Conservation (phyloP, 2,888 invertebrate species). For the Parnassius glacialis region DNA sequence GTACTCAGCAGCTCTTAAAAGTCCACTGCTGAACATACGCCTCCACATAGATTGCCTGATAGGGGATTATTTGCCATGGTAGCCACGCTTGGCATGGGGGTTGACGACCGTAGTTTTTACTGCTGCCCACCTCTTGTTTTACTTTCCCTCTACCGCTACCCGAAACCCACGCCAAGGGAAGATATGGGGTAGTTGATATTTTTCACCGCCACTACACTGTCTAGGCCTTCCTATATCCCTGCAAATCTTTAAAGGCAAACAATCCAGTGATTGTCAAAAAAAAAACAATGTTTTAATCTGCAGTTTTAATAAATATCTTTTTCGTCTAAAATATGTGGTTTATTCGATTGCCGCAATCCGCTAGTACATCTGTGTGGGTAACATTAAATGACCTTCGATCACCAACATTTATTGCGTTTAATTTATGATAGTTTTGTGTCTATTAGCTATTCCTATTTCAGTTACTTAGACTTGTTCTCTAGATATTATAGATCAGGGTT, state of each 20-base stretch:
- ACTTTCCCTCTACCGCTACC: no score
- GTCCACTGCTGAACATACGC: no score
- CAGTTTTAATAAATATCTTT: slow-evolving; percentile 35
- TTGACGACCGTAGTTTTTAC: no score
- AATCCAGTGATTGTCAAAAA: slow-evolving; percentile 35
- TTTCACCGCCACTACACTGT: no score
- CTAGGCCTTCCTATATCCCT: slow-evolving; percentile 1
- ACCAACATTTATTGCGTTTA: slow-evolving; percentile 27
- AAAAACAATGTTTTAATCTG: slow-evolving; percentile 24
- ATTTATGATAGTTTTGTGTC: slow-evolving; percentile 27
- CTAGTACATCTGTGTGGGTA: slow-evolving; percentile 45
- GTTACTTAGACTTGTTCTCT: slow-evolving; percentile 15
- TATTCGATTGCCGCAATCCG: slow-evolving; percentile 32
- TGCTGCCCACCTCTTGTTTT: no score
- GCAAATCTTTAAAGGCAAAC: slow-evolving; percentile 22
- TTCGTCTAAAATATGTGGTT: slow-evolving; percentile 38
- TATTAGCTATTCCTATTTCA: slow-evolving; percentile 26
- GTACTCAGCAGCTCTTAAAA: no score
- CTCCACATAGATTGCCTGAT: no score
- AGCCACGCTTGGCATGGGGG: no score
- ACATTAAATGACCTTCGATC: slow-evolving; percentile 35
- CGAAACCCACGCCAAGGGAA: no score
- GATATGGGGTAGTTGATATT: no score
- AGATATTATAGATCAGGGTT: no score
- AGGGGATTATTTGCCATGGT: no score